Percentiles rank a stretch among this genome's conserved stretches.
Evolutionary conservation across 2,888 invertebrate genomes (phyloP).

Genomic region (Pollenia amentaria): DNA sequence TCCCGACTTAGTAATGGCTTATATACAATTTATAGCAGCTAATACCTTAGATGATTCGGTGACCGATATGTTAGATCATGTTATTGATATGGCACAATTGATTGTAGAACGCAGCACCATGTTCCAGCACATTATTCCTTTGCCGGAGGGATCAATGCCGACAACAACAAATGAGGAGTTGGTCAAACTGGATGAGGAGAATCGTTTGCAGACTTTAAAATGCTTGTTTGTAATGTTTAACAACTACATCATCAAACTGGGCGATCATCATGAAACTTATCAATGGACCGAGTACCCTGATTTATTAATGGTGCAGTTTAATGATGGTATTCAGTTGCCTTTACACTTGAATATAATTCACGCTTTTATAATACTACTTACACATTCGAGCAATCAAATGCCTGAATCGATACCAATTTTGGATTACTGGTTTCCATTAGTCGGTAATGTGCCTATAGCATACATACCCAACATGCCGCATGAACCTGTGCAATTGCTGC

Average conservation of each 20-base stretch:
- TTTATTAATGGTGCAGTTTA: conserved; percentile 84
- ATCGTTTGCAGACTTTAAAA: conserved; percentile 87
- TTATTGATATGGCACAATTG: conserved; percentile 93
- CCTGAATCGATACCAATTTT: conserved; percentile 86
- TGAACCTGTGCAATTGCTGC: conserved; percentile 94
- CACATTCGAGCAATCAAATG: conserved; percentile 87
- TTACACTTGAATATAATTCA: conserved; percentile 87
- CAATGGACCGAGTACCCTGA: conserved; percentile 84
- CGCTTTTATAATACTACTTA: conserved; percentile 92
- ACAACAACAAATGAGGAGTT: conserved; percentile 77
- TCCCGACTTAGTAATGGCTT: conserved; percentile 90
- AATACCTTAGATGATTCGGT: conserved; percentile 89
- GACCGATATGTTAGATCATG: conserved; percentile 88
- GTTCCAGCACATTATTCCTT: conserved; percentile 91
- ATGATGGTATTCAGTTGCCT: conserved; percentile 83
- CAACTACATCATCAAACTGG: conserved; percentile 89
- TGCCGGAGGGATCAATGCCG: conserved; percentile 74
- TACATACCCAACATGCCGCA: conserved; percentile 90
- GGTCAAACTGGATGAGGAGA: conserved; percentile 78
- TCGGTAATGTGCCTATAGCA: conserved; percentile 90
- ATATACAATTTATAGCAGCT: conserved; percentile 92
- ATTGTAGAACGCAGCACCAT: conserved; percentile 96
- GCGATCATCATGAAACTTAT: conserved; percentile 83
- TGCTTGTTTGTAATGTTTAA: conserved; percentile 90
- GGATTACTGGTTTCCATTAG: conserved; percentile 94